phyloP scores from a whole-genome alignment of 2,113 vertebrate species.

The Ceuthmochares aereus region DNA sequence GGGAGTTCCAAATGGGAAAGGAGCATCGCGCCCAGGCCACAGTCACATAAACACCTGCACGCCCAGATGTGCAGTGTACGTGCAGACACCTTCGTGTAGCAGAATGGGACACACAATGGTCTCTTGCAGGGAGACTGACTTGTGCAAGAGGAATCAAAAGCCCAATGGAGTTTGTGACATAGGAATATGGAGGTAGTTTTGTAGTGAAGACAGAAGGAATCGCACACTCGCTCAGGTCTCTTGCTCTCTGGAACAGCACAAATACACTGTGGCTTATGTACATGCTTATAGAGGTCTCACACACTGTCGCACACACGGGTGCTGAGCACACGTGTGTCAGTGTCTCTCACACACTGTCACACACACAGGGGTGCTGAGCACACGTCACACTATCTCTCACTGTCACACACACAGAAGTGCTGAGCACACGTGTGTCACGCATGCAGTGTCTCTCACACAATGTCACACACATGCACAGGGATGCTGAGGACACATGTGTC shows the following conservation, averaged over 20 bases:
- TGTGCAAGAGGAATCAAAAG: neutral
- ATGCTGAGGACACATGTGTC: no score
- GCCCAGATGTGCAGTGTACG: no score
- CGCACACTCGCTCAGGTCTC: neutral
- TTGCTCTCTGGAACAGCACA: neutral
- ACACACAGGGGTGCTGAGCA: no score
- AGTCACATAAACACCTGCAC: neutral
- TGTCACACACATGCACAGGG: no score
- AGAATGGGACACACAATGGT: neutral
- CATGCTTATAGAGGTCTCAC: neutral
- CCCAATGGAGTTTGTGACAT: neutral
- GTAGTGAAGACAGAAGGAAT: neutral
- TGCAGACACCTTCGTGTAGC: accelerated
- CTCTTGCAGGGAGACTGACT: neutral
- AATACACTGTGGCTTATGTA: neutral
- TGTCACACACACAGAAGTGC: no score
- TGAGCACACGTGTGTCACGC: no score
- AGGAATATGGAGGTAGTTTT: neutral
- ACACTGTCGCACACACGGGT: no score
- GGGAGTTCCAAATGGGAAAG: neutral
- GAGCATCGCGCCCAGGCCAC: neutral
- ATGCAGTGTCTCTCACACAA: no score
- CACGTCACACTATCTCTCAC: no score
- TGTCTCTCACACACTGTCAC: neutral
- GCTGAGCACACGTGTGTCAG: no score